Evolutionary conservation across 1,140 invertebrate species (phyloP).

Genomic region (Zaprionus africanus): DNA sequence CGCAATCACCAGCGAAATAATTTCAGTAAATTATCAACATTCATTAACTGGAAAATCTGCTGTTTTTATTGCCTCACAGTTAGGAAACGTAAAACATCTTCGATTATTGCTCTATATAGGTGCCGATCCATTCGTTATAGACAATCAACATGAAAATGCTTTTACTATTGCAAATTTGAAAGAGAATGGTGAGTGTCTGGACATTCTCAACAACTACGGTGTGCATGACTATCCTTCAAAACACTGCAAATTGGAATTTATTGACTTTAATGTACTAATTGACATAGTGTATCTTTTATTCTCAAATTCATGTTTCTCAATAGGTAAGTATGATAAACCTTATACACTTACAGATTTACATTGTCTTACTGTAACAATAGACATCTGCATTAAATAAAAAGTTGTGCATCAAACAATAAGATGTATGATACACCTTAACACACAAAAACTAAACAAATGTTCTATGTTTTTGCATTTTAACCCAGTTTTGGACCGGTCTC

Average conservation of each 20-base stretch:
- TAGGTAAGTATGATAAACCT: conserved; percentile 40
- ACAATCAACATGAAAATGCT: conserved; percentile 88
- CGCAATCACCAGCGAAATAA: conserved; percentile 88
- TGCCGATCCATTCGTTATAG: conserved; percentile 87
- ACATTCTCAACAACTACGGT: conserved; percentile 56
- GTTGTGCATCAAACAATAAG: too few relatives aligned
- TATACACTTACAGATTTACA: too few relatives aligned
- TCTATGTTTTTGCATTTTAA: too few relatives aligned
- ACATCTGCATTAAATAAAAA: too few relatives aligned
- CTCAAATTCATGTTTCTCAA: conserved; percentile 41
- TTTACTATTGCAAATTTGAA: conserved; percentile 87
- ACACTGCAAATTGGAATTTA: conserved; percentile 47
- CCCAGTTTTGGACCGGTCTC: too few relatives aligned
- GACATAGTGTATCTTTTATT: conserved; percentile 63
- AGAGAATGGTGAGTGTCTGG: conserved; percentile 55
- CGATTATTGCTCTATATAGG: conserved; percentile 88
- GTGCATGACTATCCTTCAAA: conserved; percentile 47
- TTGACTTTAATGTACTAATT: conserved; percentile 64
- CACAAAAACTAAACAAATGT: too few relatives aligned
- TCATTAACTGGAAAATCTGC: conserved; percentile 88
- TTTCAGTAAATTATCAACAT: conserved; percentile 89
- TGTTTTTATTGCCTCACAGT: conserved; percentile 89
- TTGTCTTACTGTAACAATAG: too few relatives aligned
- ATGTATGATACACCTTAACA: too few relatives aligned
- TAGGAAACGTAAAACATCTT: conserved; percentile 87